Evolutionary conservation across 2,797 vertebrate species (phyloP), one percentile per base, ranked within the genome.

Genomic region (Paratrypauchen microcephalus): DNA sequence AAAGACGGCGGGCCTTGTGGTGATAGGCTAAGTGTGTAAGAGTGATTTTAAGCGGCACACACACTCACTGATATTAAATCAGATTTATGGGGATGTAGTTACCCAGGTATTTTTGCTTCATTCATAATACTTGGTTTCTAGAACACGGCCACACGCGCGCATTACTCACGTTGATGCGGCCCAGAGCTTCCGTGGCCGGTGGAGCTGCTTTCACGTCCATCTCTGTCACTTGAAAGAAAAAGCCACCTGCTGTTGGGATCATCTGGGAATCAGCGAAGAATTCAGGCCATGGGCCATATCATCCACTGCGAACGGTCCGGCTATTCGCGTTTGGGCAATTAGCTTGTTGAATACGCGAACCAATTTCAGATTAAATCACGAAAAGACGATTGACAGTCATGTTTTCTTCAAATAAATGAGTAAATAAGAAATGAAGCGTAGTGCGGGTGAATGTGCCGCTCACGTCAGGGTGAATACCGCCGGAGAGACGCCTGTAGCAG

Each of bases 131-230:
- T 7, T 59, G 3, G n/a, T 15, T 23, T 41, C 1, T 65, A 19
- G 28, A 23, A 55, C 52, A 24, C 21, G 19, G 52, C 21, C n/a
- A 23, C 21, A 13, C 11, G 52, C 11, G 52, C 52, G 3, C 52
- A 18, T n/a, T 82, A 94, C 95, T 96, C 90, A 97, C 95, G 83
- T 93, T 95, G 86, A 95, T 93, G 75, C 95, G 93, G 83, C 93
- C 93, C 92, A 96, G 81, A 4, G 95, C 94, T 69, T 97, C 95
- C 95, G 96, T 96, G 89, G 94, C 93, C 66, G 93, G 93, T 70
- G 94, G 92, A 87, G 93, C 93, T 71, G 93, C 90, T 90, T 94
- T 95, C 66, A 94, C 77, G 74, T 95, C 95, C 81, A 93, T 92
- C 78, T 95, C 94, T 69, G 94, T 94, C 95, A 95, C 95, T 72